Base-by-base conservation (phyloP, 2,113 vertebrate genomes). In the Amblyornis subalaris region DNA sequence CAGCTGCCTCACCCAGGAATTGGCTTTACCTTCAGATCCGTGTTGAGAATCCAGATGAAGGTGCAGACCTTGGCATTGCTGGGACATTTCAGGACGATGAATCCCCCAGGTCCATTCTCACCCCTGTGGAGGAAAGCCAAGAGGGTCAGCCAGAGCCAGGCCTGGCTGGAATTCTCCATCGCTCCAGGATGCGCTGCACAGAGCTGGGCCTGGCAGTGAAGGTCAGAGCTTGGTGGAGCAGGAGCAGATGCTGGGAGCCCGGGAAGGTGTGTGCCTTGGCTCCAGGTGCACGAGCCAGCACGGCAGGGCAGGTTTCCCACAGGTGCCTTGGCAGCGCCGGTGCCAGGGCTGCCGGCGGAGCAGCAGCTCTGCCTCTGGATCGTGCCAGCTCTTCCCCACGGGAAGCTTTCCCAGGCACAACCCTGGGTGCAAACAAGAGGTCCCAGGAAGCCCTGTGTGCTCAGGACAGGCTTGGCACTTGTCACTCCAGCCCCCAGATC, bases 41-140 rank as follows among this genome's bases (percentile, higher is more conserved):
- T 99, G 96, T 99, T 99, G 79, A 99, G 98, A 64, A 99, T 98
- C 99, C 99, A 99, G 96, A 99, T 96, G 95, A 99, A 99, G 42
- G 99, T 99, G 97, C 99, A 99, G 78, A 99, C 95, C 14, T 98
- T 98, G 24, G 98, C 98, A 94, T 99, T 99, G 58, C 97, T 98
- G 96, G 97, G 98, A 48, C 98, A 98, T 36, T 99, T 99, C 53
- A 99, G 97, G 8, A 99, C 99, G 45, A 99, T 94, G 94, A 99
- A 99, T 31, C 99, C 99, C 25, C 99, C 99, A 0, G 99, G 99
- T 4, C 99, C 99, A 3, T 99, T 99, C 97, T 99, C 99, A 7
- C 99, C 99, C 93, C 99, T 99, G 94, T 3, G 7, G 81, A 96
- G 81, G 91, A 53, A 3, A 83, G 71, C 64, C 80, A 67, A 66